Base-by-base conservation (phyloP, 2,888 invertebrate species). In the Tinea trinotella region DNA sequence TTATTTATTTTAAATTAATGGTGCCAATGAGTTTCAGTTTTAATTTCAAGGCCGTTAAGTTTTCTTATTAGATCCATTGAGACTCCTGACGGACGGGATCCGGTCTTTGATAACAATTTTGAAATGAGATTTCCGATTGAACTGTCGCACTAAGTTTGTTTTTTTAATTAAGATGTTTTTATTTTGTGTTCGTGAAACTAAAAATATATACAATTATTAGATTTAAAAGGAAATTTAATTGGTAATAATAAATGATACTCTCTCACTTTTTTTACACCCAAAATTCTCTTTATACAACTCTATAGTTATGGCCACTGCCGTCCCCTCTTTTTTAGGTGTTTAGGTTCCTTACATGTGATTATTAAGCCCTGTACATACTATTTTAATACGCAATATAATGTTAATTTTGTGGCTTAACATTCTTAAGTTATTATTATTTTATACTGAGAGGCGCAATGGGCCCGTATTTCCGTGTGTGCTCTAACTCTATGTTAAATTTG, bases 401-500 rank as follows among this genome's bases (percentile, higher is more conserved):
- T 46, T 46, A 46, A 46, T 46, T 46, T 19, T 19, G 19, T 46
- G 46, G 46, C 19, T 19, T 46, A 46, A 46, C 40, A 13, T 40
- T 40, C 12, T 40, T 40, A 40, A 40, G 40, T 19, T 46, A 46
- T 46, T 46, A 46, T 46, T 46, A 46, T 46, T 46, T 46, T 19
- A 46, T 46, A 19, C 19, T 46, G 19, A 19, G 19, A 19, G 19
- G 46, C 17, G 34, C 34, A 55, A 49, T 22, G 54, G 54, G 36
- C 54, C 44, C 12, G 17, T 19, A 35, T 56, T 57, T 58, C 54
- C 56, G 54, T 52, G 53, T 46, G 22, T 22, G 22, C 17, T 52
- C 52, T 35, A 34, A n/a, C 18, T 50, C 15, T 35, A 54, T 35
- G 52, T 67, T 74, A 66, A 74, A 71, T 72, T 76, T 69, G 71